Conservation (phyloP, 2,888 invertebrate species). For the Eilema caniola region DNA sequence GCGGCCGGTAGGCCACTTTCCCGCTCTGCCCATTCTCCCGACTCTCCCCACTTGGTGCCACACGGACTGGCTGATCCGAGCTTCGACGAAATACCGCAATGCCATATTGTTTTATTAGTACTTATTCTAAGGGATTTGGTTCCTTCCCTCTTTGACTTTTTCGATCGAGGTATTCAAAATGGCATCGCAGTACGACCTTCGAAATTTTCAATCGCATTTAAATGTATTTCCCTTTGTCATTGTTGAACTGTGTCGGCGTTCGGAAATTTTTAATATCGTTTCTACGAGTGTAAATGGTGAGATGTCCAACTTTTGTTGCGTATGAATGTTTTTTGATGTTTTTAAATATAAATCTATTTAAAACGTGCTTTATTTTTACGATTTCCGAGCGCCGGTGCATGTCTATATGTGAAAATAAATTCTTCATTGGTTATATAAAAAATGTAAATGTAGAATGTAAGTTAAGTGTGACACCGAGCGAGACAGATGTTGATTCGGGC, state of each 20-base stretch:
- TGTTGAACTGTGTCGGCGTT: slow-evolving; percentile 8
- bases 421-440: slow-evolving; percentile 13
- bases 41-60: slow-evolving; percentile 20
- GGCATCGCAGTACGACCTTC: slow-evolving; percentile 1
- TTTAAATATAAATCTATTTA: slow-evolving; percentile 11
- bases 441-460: slow-evolving; percentile 17
- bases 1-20: slow-evolving; percentile 70
- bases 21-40: too few species aligned
- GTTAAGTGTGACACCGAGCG: slow-evolving; percentile 43
- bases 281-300: not conserved
- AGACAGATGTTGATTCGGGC: slow-evolving; percentile 74
- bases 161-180: not conserved
- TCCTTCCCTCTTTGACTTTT: not conserved
- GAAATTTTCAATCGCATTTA: slow-evolving; percentile 4
- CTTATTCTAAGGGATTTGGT: not conserved
- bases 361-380: slow-evolving; percentile 1
- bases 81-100: not conserved
- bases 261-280: slow-evolving; percentile 7
- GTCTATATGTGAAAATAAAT: slow-evolving; percentile 11
- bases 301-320: not conserved
- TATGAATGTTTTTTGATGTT: slow-evolving; percentile 16
- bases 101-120: not conserved
- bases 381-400: slow-evolving; percentile 3
- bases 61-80: slow-evolving; percentile 11
- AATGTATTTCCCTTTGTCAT: slow-evolving; percentile 1